phyloP scores from a whole-genome alignment of 2,113 vertebrate genomes.

The Scomber scombrus region DNA sequence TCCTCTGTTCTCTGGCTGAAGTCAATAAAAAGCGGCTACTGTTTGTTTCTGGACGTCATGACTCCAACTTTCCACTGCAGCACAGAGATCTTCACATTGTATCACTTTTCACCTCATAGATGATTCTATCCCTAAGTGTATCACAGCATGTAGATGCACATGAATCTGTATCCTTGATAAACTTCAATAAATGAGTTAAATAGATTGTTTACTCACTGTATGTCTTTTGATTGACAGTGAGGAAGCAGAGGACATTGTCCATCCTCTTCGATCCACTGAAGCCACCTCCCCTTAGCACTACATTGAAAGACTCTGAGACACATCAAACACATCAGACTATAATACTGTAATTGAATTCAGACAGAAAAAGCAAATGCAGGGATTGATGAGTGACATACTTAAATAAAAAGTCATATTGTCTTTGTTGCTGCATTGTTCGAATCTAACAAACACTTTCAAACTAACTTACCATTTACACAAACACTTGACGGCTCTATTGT shows the following conservation, averaged over 20 bases:
- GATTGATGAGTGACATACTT: too few relatives aligned
- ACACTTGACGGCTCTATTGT: slow-evolving; percentile 91
- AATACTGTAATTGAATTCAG: background rate
- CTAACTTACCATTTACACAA: slow-evolving; percentile 93
- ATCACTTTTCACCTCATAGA: slow-evolving; percentile 18
- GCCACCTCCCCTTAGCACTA: slow-evolving; percentile 90
- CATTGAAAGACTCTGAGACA: slow-evolving; percentile 91
- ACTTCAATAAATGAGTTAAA: too few relatives aligned
- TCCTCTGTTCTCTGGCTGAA: slow-evolving; percentile 67
- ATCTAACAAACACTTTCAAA: background rate
- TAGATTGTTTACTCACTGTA: slow-evolving; percentile 82
- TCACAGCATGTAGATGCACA: background rate
- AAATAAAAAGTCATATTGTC: background rate
- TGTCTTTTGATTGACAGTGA: slow-evolving; percentile 85
- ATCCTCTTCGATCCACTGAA: slow-evolving; percentile 85
- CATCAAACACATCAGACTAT: slow-evolving; percentile 3
- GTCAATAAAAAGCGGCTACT: slow-evolving; percentile 63
- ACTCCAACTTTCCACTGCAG: slow-evolving; percentile 55
- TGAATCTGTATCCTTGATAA: background rate
- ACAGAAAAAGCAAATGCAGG: background rate
- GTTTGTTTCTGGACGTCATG: slow-evolving; percentile 55
- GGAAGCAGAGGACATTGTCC: slow-evolving; percentile 84
- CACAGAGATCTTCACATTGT: slow-evolving; percentile 14
- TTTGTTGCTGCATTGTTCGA: background rate
- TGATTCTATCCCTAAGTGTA: slow-evolving; percentile 2